Conservation (phyloP, 2,113 vertebrate genomes). For the Eclectus roratus region DNA sequence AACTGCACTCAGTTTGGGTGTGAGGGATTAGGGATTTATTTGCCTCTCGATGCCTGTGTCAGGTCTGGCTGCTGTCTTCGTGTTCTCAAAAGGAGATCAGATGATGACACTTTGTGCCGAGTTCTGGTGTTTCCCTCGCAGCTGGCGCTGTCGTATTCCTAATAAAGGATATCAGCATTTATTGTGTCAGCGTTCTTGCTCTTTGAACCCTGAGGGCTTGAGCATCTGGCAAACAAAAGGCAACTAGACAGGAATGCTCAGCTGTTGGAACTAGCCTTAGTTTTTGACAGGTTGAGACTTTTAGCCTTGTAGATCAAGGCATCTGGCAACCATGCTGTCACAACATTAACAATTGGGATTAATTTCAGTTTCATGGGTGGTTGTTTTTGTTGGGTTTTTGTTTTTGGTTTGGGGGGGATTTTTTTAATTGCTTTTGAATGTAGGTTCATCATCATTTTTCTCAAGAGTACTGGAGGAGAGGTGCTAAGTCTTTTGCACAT, state of each 20-base stretch:
- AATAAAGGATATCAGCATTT: background rate
- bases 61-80: background rate
- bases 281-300: constrained; percentile 9
- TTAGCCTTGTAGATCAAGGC: constrained; percentile 38
- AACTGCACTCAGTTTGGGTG: background rate
- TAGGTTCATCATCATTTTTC: background rate
- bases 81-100: background rate
- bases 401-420: background rate
- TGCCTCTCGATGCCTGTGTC: background rate
- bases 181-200: background rate
- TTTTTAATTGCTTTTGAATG: background rate
- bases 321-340: background rate
- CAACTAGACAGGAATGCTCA: background rate
- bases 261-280: background rate
- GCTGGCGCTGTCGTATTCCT: background rate
- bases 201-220: background rate
- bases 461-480: background rate
- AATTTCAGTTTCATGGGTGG: background rate
- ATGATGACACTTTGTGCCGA: background rate
- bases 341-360: background rate
- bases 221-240: background rate
- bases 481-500: background rate
- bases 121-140: background rate
- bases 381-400: background rate
- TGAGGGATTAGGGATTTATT: background rate